Base-by-base conservation (phyloP, 1,140 invertebrate species). In the Xylocopa sonorina region DNA sequence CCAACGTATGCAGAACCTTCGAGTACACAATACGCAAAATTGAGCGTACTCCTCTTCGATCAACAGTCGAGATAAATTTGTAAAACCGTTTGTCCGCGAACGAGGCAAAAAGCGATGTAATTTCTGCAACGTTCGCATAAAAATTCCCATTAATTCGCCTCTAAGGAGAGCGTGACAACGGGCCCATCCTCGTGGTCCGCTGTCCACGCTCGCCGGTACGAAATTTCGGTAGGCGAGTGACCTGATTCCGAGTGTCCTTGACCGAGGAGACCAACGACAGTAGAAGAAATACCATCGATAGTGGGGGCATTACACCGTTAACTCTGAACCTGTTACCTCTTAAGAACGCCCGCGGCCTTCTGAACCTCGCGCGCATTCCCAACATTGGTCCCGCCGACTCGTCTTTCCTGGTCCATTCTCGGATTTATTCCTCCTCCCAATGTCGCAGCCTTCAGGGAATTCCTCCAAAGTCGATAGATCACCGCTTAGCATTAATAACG, bases 251-350 rank as follows among this genome's bases (percentile, higher is more conserved):
- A 27, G 71, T 88, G 86, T 88, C 86, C 86, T 88, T 88, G 86
- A 88, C 86, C 86, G 86, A 88, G 83, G 72, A 81, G 75, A 51
- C 51, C 27, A 62, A 53, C 67, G 80, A 83, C 67, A 74, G 78
- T 51, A 58, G 57, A 75, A 85, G 84, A 83, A 83, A 77, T 83
- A 55, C 48, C 34, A 43, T 27, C 34, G 46, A 50, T 66, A 58
- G 84, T 84, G 85, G 84, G 85, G 78, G 82, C 16, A 76, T 51
- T 84, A 57, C 81, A 86, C 85, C 85, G 85, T 87, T 87, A 87
- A 87, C 72, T 87, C 84, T 87, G 85, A 87, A 87, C 85, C 85
- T 87, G 85, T 84, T 87, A 76, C 85, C 55, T 51, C 60, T 50
- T 83, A 85, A 78, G 69, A 86, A 27, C 46, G 78, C 78, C 71